A percentile compares a stretch with the other conserved stretches of the same genome.
These are phyloP conservation scores for Hippoglossus hippoglossus DNA, from an alignment of 2,797 vertebrate species.

Conservation along the genomic window DNA sequence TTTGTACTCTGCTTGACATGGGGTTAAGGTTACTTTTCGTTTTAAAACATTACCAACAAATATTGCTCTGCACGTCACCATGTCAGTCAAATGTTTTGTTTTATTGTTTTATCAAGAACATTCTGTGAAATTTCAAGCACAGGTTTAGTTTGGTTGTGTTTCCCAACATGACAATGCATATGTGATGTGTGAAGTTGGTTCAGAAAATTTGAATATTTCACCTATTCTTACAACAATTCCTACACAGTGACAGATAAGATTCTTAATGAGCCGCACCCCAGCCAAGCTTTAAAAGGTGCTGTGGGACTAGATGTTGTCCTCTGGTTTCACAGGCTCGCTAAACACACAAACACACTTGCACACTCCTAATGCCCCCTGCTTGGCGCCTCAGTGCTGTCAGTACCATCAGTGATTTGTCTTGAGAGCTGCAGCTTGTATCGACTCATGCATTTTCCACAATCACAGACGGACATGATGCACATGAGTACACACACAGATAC, in stretches of 20 bases:
- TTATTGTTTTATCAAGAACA: no score
- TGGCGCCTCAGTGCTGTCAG: conserved; percentile 47
- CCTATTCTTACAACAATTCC: background rate
- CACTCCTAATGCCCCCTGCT: conserved; percentile 18
- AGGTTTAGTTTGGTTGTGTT: background rate
- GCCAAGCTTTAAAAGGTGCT: conserved; percentile 37
- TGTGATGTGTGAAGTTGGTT: background rate
- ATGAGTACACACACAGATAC: conserved; percentile 11
- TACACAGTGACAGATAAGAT: background rate
- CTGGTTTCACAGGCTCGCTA: conserved; percentile 14
- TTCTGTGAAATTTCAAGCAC: background rate
- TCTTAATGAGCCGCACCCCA: conserved; percentile 62
- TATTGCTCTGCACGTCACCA: background rate
- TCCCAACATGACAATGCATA: background rate
- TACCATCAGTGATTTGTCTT: conserved; percentile 54
- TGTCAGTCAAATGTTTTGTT: no score
- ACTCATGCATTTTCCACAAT: conserved; percentile 27
- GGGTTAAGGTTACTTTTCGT: background rate
- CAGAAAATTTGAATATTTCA: background rate
- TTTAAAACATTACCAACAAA: background rate
- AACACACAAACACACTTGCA: conserved; percentile 17
- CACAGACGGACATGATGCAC: conserved; percentile 9
- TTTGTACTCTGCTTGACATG: background rate
- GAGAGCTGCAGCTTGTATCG: conserved; percentile 35
- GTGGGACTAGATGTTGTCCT: conserved; percentile 29